These are phyloP conservation scores for Sitta europaea DNA, from an alignment of 2,113 vertebrate species.

Conservation along the genomic window DNA sequence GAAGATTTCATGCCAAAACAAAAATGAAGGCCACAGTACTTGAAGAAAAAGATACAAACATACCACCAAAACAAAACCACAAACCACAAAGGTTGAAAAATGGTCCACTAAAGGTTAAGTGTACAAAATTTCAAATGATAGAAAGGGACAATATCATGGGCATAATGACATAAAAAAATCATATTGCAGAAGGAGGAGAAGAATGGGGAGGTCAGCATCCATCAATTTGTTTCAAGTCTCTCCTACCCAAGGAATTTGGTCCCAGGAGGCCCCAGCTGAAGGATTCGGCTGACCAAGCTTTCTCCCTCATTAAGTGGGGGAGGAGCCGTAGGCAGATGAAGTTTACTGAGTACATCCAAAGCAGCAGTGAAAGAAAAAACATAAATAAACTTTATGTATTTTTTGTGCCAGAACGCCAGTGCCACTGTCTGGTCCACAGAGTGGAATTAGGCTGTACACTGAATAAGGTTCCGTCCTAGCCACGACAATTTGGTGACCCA, in stretches of 20 bases:
- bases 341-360: constrained; percentile 96
- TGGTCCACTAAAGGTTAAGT: constrained; percentile 71
- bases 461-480: constrained; percentile 56
- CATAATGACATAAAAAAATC: constrained; percentile 78
- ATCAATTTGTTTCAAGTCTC: constrained; percentile 89
- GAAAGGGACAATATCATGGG: constrained; percentile 76
- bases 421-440: constrained; percentile 62
- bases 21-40: constrained; percentile 77
- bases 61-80: constrained; percentile 76
- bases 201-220: constrained; percentile 86
- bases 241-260: constrained; percentile 99
- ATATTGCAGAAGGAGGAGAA: constrained; percentile 76
- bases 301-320: constrained; percentile 99
- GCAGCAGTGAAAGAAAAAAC: constrained; percentile 94
- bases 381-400: constrained; percentile 83
- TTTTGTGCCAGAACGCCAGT: constrained; percentile 69
- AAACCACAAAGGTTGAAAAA: constrained; percentile 76
- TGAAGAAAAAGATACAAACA: constrained; percentile 76
- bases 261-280: constrained; percentile 98
- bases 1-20: constrained; percentile 81
- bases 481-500: constrained; percentile 32
- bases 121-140: constrained; percentile 77
- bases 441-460: constrained; percentile 68
- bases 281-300: constrained; percentile 99
- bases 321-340: constrained; percentile 97